A percentile compares a stretch with the other conserved stretches of the same genome.
These are phyloP conservation scores for Phymastichus coffea DNA, from an alignment of 1,140 invertebrate species.

Conservation along the genomic window DNA sequence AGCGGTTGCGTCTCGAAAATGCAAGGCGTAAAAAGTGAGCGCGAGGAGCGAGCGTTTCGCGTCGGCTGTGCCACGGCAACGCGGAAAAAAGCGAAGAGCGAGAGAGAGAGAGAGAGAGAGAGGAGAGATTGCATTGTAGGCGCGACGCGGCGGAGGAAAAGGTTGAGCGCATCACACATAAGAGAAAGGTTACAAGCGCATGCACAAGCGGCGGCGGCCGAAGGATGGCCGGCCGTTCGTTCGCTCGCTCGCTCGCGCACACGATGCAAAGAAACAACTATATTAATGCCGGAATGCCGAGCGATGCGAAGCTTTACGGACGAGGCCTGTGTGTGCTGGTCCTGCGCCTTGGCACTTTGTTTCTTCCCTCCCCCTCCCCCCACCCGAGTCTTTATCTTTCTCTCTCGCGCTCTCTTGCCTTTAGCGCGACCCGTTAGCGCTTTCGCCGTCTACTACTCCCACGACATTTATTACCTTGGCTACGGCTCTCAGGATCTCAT, in stretches of 20 bases:
- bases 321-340: constrained; percentile 30
- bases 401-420: not conserved
- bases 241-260: too few relatives aligned
- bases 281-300: constrained; percentile 36
- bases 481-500: constrained; percentile 17
- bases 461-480: constrained; percentile 45
- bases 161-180: too few relatives aligned
- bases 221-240: too few relatives aligned
- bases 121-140: too few relatives aligned
- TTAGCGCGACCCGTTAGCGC: constrained; percentile 31
- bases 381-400: not conserved
- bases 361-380: constrained; percentile 24
- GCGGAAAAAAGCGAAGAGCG: too few relatives aligned
- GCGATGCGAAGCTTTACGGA: constrained; percentile 31
- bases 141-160: too few relatives aligned
- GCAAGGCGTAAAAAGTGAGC: too few relatives aligned
- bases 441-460: constrained; percentile 24
- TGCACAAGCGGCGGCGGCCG: too few relatives aligned
- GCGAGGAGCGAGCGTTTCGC: not conserved
- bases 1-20: too few relatives aligned
- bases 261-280: constrained; percentile 38
- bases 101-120: too few relatives aligned
- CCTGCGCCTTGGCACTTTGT: constrained; percentile 32
- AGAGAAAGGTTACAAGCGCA: too few relatives aligned
- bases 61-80: too few relatives aligned